phyloP scores from a whole-genome alignment of 2,113 vertebrate genomes.

The Cavia porcellus region DNA sequence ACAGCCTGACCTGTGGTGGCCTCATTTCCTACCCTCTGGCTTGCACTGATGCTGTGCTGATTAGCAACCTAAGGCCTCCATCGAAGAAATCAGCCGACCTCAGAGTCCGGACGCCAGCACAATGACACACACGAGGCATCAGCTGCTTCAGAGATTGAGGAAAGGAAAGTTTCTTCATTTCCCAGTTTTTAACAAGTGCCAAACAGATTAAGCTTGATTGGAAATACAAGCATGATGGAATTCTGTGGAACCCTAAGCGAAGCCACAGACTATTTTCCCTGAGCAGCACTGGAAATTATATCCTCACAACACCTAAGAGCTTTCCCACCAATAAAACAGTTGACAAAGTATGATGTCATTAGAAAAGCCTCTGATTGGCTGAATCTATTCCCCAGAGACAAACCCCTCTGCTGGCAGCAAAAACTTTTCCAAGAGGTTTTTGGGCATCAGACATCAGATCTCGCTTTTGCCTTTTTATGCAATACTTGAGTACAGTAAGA shows the following conservation, averaged over 20 bases:
- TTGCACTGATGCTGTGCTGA: not conserved
- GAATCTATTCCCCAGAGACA: constrained; percentile 2
- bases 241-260: constrained; percentile 51
- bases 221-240: constrained; percentile 71
- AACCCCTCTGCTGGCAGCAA: constrained; percentile 27
- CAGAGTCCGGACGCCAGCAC: not conserved
- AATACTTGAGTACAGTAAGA: not conserved
- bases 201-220: constrained; percentile 50
- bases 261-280: constrained; percentile 68
- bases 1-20: not conserved
- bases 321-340: constrained; percentile 70
- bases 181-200: not conserved
- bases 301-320: constrained; percentile 63
- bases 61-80: not conserved
- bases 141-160: not conserved
- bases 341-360: constrained; percentile 70
- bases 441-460: constrained; percentile 14
- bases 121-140: not conserved
- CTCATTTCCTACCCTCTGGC: not conserved
- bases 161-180: constrained; percentile 51
- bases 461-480: not conserved
- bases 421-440: constrained; percentile 67
- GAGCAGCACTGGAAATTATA: constrained; percentile 57
- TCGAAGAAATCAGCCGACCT: not conserved
- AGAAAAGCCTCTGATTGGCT: constrained; percentile 60